Evolutionary conservation across 2,113 vertebrate genomes (phyloP).

Genomic region (Cariama cristata): DNA sequence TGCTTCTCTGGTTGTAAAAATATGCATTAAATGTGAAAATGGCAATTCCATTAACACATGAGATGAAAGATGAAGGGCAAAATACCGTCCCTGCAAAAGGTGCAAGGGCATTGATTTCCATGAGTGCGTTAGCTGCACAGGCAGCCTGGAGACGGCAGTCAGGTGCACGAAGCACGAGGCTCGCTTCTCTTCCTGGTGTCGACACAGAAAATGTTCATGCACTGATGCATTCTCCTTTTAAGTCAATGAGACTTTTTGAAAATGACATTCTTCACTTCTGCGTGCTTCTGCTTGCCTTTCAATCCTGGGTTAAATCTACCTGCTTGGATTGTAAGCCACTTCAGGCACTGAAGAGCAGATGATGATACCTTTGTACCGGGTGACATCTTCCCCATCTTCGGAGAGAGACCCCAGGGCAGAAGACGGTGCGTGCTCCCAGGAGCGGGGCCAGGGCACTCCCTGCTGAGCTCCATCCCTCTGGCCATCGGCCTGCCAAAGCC

Average conservation of each 20-base stretch:
- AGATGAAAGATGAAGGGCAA: background rate
- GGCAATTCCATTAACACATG: background rate
- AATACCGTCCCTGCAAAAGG: background rate
- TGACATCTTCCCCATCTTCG: background rate
- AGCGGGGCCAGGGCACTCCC: background rate
- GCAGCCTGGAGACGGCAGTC: background rate
- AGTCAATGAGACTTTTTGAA: background rate
- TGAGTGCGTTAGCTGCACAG: fast-evolving
- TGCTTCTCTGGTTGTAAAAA: background rate
- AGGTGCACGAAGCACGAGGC: fast-evolving
- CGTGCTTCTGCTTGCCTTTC: background rate
- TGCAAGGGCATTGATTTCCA: fast-evolving
- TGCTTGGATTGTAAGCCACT: background rate
- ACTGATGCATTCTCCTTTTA: no score
- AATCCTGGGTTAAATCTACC: background rate
- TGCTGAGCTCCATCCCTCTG: background rate
- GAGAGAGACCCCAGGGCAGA: no score
- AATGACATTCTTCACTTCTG: background rate
- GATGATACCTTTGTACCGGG: no score
- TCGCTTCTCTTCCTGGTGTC: fast-evolving
- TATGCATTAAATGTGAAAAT: background rate
- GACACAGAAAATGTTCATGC: no score
- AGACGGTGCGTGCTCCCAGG: background rate
- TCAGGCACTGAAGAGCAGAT: background rate
- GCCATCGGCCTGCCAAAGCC: background rate